Percentiles rank a stretch among this genome's conserved stretches.
These are phyloP conservation scores for Nymphalis io DNA, from an alignment of 1,140 invertebrate genomes.

Conservation along the genomic window DNA sequence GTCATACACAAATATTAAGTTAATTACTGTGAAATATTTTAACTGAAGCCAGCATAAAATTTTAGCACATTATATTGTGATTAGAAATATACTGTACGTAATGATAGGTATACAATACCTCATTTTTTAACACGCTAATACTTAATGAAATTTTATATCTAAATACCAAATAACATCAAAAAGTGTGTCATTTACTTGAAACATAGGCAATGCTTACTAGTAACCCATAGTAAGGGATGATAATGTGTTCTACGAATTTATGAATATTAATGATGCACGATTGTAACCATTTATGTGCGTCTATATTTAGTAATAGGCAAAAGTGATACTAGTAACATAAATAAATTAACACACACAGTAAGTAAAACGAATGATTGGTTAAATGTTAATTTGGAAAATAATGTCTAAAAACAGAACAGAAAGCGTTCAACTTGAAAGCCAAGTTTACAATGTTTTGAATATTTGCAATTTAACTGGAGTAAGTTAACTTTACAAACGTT, in stretches of 20 bases:
- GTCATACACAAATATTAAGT: too few relatives aligned
- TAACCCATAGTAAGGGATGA: slow-evolving; percentile 24
- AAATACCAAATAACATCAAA: neutral
- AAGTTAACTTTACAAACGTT: slow-evolving; percentile 77
- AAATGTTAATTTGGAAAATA: slow-evolving; percentile 6
- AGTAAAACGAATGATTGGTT: neutral
- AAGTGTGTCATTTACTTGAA: neutral
- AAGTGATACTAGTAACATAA: slow-evolving; percentile 3
- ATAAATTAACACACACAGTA: slow-evolving; percentile 12
- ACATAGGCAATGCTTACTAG: slow-evolving; percentile 1
- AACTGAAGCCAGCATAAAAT: too few relatives aligned
- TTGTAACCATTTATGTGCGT: slow-evolving; percentile 20
- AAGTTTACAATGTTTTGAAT: slow-evolving; percentile 76
- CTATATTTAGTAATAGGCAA: slow-evolving; percentile 8
- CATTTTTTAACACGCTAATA: too few relatives aligned
- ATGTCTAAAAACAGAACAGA: slow-evolving; percentile 31
- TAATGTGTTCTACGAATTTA: slow-evolving; percentile 30
- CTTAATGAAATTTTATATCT: too few relatives aligned
- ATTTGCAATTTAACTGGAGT: slow-evolving; percentile 71
- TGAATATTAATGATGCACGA: slow-evolving; percentile 38
- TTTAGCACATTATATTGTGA: too few relatives aligned
- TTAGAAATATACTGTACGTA: too few relatives aligned
- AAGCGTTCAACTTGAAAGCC: slow-evolving; percentile 41
- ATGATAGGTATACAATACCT: too few relatives aligned
- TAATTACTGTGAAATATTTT: too few relatives aligned